A percentile compares a stretch with the other conserved stretches of the same genome.
Evolutionary conservation across 2,797 vertebrate genomes (phyloP).

Genomic region (Tamandua tetradactyla): DNA sequence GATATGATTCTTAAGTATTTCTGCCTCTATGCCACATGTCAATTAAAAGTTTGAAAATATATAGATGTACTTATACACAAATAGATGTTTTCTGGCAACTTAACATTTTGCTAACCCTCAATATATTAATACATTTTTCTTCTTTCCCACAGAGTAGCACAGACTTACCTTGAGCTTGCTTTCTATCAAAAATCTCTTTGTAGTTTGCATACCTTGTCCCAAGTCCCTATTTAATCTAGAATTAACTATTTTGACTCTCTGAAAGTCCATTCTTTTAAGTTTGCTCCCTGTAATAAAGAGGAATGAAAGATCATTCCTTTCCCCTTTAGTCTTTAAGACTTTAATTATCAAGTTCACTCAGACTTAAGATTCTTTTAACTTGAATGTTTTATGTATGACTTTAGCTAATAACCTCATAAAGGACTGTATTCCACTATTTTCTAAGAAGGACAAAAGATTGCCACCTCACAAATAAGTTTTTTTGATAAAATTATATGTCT

Average conservation of each 20-base stretch:
- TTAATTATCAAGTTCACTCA: neutral
- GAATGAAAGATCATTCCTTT: neutral
- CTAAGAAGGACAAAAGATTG: neutral
- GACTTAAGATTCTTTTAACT: neutral
- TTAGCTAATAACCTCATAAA: neutral
- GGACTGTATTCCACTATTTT: neutral
- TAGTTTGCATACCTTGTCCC: neutral
- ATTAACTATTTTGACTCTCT: neutral
- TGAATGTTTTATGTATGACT: neutral
- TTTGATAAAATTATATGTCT: neutral
- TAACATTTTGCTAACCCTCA: neutral
- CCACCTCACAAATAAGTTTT: neutral
- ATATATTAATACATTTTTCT: neutral
- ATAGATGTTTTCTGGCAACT: neutral
- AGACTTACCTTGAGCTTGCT: neutral
- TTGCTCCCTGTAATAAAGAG: neutral
- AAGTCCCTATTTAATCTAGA: neutral
- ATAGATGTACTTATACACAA: neutral
- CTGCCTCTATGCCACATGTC: neutral
- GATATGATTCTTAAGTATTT: neutral
- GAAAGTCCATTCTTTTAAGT: neutral
- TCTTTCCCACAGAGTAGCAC: neutral
- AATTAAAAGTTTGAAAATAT: neutral
- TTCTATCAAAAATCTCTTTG: neutral
- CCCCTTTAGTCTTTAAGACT: neutral